Evolutionary conservation across 2,113 vertebrate genomes (phyloP).

Genomic region (Erythrocercus mccallii): DNA sequence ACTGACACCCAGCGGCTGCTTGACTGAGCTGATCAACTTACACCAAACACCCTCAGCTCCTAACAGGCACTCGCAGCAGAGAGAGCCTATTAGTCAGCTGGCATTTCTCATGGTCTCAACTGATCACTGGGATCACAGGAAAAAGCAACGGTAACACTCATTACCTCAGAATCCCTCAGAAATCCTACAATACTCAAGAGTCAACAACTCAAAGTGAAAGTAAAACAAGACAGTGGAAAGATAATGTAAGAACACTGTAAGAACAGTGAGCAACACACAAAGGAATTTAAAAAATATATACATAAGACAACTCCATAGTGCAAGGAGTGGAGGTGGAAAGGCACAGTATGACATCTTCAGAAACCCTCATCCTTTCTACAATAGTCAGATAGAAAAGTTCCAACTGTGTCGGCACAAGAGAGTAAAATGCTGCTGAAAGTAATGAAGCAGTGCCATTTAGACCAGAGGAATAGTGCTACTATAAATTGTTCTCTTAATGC

Average conservation of each 20-base stretch:
- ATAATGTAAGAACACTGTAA: neutral
- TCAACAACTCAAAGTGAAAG: neutral
- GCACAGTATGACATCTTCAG: neutral
- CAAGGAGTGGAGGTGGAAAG: neutral
- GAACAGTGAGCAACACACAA: neutral
- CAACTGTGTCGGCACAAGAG: neutral
- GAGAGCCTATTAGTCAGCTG: neutral
- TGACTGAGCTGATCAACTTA: neutral
- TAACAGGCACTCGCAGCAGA: neutral
- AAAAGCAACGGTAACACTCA: neutral
- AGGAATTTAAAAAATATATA: neutral
- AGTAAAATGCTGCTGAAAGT: neutral
- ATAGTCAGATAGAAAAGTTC: neutral
- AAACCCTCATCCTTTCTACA: neutral
- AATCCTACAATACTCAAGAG: neutral
- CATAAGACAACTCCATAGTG: neutral
- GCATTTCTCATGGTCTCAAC: neutral
- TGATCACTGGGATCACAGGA: neutral
- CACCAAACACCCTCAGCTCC: neutral
- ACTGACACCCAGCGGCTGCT: constrained; percentile 60
- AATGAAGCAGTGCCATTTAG: neutral
- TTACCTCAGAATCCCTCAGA: neutral
- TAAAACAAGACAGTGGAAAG: neutral
- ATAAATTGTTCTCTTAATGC: neutral
- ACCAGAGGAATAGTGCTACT: neutral